Base-by-base conservation (phyloP, 2,113 vertebrate species). In the Oryzias javanicus region DNA sequence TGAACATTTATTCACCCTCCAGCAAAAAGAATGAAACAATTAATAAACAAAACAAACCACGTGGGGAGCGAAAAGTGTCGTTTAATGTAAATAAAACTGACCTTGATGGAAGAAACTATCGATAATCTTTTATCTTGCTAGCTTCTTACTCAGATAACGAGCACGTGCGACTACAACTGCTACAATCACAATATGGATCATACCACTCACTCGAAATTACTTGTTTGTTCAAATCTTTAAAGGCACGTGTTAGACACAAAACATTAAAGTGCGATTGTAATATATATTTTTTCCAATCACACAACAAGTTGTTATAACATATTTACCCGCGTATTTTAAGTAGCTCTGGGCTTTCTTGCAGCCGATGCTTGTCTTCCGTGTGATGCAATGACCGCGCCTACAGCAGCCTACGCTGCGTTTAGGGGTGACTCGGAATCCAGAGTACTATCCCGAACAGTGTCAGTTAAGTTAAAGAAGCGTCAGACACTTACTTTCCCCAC, bases 371-470 rank as follows among this genome's bases (percentile, higher is more conserved):
- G 35, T 41, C 74, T 81, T 74, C 74, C 65, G 68, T 16, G 24
- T 80, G 78, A 78, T 59, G 80, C 83, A 79, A 75, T 4, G 53
- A 15, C n/a, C 8, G 5, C 57, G 15, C 69, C 3, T 41, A 10
- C 49, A n/a, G n/a, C n/a, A n/a, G n/a, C n/a, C n/a, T n/a, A 0
- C 4, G 73, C 0, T 58, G 49, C 10, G 0, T 81, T 84, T 64
- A 74, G 0, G 35, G 40, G 0, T 68, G 15, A 46, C 20, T 2
- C 0, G 56, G 24, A 45, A 29, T n/a, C 3, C 8, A 8, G 35
- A 35, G 35, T 35, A 13, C 35, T 12, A 2, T 7, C 7, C 35
- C 10, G 8, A 12, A 35, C 1, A 35, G 29, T 10, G 27, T 29
- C 5, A 2, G 27, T 29, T 29, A 29, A 29, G 6, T 29, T 29